Conservation (phyloP, 1,140 invertebrate genomes). For the Diplogasteroides magnus region DNA sequence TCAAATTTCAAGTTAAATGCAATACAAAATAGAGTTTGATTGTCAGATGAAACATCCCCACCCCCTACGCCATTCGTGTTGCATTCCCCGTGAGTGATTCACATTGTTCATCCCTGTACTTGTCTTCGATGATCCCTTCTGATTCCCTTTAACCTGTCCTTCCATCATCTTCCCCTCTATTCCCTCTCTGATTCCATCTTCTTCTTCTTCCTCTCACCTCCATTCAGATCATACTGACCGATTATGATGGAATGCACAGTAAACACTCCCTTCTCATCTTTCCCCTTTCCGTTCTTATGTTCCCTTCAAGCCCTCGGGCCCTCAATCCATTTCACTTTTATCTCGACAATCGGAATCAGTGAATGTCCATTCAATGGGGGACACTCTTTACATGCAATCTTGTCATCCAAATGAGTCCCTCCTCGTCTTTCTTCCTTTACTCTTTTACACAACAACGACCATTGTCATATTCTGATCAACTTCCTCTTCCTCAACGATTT, state of each 20-base stretch:
- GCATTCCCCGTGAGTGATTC: no score
- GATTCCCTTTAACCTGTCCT: background rate
- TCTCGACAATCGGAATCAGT: no score
- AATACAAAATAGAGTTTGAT: background rate
- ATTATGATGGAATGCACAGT: background rate
- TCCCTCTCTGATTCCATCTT: background rate
- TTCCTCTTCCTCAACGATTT: no score
- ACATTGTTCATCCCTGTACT: background rate
- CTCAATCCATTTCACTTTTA: constrained; percentile 1
- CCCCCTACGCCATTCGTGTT: no score
- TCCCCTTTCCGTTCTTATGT: constrained; percentile 2
- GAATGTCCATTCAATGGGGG: no score
- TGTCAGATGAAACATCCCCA: background rate
- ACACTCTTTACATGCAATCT: no score
- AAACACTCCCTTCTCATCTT: constrained; percentile 8
- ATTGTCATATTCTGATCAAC: no score
- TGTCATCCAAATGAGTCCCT: no score
- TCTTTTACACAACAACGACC: no score
- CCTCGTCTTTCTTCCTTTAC: no score
- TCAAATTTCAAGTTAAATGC: background rate
- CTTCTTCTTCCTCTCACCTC: constrained; percentile 6
- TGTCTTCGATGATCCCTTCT: background rate
- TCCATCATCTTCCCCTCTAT: constrained; percentile 4
- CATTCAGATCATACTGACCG: constrained; percentile 9
- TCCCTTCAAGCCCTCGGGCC: constrained; percentile 4